phyloP scores from a whole-genome alignment of 2,888 invertebrate species.

The Conus canariensis region DNA sequence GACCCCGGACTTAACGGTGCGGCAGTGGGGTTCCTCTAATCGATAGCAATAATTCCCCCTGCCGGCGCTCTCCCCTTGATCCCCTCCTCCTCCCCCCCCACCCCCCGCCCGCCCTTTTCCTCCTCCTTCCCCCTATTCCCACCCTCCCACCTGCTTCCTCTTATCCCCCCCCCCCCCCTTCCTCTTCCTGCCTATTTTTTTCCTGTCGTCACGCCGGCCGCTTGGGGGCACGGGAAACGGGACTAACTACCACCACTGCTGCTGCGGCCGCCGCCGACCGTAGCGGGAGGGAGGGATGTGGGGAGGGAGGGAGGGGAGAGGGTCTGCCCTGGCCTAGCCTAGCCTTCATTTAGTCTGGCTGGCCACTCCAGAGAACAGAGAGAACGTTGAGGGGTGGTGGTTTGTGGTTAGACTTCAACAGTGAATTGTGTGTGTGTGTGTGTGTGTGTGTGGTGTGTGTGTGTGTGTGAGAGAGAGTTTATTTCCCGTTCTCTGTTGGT shows the following conservation, averaged over 20 bases:
- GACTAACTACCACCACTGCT: neutral
- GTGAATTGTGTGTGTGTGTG: too few relatives aligned
- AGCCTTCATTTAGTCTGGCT: neutral
- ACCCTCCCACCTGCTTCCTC: neutral
- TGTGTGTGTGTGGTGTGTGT: too few relatives aligned
- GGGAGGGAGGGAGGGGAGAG: neutral
- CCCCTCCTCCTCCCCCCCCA: neutral
- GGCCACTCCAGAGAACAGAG: neutral
- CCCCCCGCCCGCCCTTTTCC: neutral
- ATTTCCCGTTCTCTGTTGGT: too few relatives aligned
- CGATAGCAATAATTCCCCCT: slow-evolving; percentile 41
- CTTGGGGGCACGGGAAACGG: neutral
- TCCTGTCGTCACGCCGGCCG: neutral
- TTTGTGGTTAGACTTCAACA: too few relatives aligned
- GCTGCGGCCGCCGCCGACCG: neutral
- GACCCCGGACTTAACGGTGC: slow-evolving; percentile 15
- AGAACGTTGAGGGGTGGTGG: too few relatives aligned
- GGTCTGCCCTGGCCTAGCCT: neutral
- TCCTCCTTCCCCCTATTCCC: neutral
- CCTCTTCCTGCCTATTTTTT: neutral
- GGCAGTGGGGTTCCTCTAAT: slow-evolving; percentile 19
- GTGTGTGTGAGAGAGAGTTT: too few relatives aligned
- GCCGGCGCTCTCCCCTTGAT: neutral
- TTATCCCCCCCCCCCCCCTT: neutral
- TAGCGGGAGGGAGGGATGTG: neutral